Conservation (phyloP, 2,797 vertebrate species). For the Microhierax caerulescens region DNA sequence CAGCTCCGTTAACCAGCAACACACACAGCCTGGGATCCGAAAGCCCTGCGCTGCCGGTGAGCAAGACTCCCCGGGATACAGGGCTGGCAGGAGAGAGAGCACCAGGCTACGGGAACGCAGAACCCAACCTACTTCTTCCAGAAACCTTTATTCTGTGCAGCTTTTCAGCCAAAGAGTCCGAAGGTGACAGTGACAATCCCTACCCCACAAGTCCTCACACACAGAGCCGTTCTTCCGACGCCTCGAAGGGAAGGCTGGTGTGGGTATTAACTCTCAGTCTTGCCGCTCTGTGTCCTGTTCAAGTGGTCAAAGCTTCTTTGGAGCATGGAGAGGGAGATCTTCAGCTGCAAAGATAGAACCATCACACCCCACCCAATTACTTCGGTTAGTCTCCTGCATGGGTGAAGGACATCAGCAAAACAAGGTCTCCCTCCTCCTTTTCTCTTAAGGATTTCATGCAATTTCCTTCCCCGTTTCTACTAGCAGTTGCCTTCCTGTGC, state of each 20-base stretch:
- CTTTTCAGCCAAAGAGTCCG: constrained; percentile 30
- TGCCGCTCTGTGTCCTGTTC: constrained; percentile 79
- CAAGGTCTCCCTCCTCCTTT: neutral
- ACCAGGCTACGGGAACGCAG: neutral
- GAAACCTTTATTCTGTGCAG: constrained; percentile 56
- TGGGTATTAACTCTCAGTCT: constrained; percentile 64
- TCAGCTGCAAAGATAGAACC: constrained; percentile 82
- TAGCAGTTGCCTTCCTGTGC: neutral
- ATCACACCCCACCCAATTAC: neutral
- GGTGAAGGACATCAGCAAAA: neutral
- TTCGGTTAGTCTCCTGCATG: neutral
- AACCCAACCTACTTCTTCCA: constrained; percentile 47
- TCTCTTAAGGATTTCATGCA: neutral
- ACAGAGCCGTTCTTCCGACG: neutral
- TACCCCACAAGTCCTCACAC: constrained; percentile 6
- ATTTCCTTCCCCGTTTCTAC: constrained; percentile 11
- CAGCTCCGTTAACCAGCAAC: neutral
- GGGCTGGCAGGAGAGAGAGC: neutral
- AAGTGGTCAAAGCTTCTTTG: constrained; percentile 89
- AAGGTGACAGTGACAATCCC: constrained; percentile 9
- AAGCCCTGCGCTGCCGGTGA: neutral
- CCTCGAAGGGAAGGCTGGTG: neutral
- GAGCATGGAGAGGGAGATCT: constrained; percentile 87
- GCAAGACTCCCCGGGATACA: neutral
- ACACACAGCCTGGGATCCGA: neutral